Evolutionary conservation across 2,113 vertebrate species (phyloP).

Genomic region (Emydura subglobosa): DNA sequence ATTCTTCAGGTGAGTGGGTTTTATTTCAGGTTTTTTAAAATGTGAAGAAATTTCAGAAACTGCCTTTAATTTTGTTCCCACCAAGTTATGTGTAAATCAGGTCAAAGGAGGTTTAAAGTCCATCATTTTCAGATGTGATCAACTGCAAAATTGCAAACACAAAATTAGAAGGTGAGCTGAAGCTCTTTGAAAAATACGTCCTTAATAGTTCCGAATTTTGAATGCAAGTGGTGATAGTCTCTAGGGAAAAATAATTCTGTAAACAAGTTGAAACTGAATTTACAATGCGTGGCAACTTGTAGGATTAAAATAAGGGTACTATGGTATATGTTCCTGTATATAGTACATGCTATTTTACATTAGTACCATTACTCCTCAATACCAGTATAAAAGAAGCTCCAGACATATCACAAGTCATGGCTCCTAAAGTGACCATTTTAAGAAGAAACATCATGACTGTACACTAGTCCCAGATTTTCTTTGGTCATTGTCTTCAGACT

Average conservation of each 20-base stretch:
- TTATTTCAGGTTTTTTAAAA: constrained; percentile 1
- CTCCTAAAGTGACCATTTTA: not conserved
- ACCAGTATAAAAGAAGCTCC: not conserved
- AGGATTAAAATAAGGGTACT: constrained; percentile 10
- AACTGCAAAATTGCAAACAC: not conserved
- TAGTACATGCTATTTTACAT: not conserved
- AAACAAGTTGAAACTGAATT: not conserved
- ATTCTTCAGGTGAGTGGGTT: constrained; percentile 83
- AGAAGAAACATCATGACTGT: not conserved
- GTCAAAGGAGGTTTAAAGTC: not conserved
- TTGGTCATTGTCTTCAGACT: not conserved
- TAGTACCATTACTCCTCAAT: not conserved
- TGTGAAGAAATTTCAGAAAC: not conserved
- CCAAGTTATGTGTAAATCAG: not conserved
- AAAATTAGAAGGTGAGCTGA: not conserved
- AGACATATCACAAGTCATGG: not conserved
- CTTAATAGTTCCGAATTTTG: constrained; percentile 1
- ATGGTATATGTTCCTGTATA: not conserved
- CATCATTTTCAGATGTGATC: not conserved
- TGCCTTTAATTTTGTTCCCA: not conserved
- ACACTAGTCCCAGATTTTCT: not conserved
- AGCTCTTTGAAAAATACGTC: not conserved
- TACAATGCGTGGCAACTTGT: not conserved
- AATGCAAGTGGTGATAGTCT: not conserved
- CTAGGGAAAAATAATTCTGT: not conserved